These are phyloP conservation scores for Choloepus didactylus DNA, from an alignment of 2,797 vertebrate genomes.

Conservation along the genomic window DNA sequence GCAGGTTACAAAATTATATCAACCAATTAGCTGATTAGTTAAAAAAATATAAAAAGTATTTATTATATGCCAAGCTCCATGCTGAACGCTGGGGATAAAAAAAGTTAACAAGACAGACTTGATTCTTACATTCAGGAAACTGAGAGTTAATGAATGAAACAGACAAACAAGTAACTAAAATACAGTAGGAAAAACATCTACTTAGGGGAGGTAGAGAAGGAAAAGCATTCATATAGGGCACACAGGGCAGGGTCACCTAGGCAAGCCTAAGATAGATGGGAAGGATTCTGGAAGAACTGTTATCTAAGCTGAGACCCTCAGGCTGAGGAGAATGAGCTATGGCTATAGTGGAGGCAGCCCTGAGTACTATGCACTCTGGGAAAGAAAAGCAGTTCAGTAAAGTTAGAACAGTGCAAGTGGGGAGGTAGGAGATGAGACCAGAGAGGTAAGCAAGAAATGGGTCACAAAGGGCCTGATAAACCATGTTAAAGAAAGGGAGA, in stretches of 20 bases:
- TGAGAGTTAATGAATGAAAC: not conserved
- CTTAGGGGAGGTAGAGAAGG: not conserved
- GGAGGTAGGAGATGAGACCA: not conserved
- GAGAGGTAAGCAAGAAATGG: not conserved
- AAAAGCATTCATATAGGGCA: not conserved
- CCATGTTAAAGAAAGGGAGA: not conserved
- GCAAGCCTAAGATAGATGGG: not conserved
- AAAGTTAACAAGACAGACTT: not conserved
- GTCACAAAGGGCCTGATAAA: not conserved
- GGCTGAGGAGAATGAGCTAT: not conserved
- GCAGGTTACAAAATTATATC: conserved; percentile 37
- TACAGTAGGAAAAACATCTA: not conserved
- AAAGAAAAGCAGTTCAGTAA: not conserved
- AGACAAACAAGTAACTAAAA: not conserved
- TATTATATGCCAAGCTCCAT: not conserved
- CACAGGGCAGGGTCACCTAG: not conserved
- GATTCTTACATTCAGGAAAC: not conserved
- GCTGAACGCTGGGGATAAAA: not conserved
- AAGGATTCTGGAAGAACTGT: not conserved
- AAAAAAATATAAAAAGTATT: not conserved
- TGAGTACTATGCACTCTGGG: not conserved
- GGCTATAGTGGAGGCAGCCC: not conserved
- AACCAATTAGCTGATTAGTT: not conserved
- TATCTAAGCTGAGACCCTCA: not conserved
- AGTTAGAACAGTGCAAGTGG: too few species aligned